Conservation (phyloP, 1,140 invertebrate genomes). For the Ephestia elutella region DNA sequence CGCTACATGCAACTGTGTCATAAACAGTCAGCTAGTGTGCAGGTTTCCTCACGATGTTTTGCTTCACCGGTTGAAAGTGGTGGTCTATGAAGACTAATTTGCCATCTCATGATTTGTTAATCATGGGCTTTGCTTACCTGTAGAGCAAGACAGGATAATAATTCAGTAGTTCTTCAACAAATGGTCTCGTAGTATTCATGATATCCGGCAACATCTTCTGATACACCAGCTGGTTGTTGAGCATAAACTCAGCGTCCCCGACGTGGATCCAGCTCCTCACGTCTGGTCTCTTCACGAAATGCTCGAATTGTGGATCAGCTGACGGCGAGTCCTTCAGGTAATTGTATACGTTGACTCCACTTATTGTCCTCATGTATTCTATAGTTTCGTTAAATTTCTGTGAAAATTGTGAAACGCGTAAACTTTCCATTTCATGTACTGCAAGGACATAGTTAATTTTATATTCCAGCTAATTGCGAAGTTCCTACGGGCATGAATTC, state of each 20-base stretch:
- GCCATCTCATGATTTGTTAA: not conserved
- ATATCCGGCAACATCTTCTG: conserved; percentile 79
- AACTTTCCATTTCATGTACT: no score
- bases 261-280: conserved; percentile 74
- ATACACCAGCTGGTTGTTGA: conserved; percentile 72
- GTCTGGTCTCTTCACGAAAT: conserved; percentile 74
- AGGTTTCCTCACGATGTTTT: no score
- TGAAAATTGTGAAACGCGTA: conserved; percentile 10
- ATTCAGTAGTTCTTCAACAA: conserved; percentile 76
- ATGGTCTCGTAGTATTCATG: conserved; percentile 81
- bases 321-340: conserved; percentile 14
- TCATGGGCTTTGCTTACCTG: conserved; percentile 19
- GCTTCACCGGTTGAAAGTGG: no score
- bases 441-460: no score
- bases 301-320: conserved; percentile 23
- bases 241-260: conserved; percentile 66
- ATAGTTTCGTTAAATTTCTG: conserved; percentile 36
- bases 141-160: conserved; percentile 76
- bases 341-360: conserved; percentile 28
- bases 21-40: no score
- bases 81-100: no score
- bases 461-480: no score
- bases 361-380: conserved; percentile 30
- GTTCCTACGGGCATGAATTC: no score
- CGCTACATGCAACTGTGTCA: no score